A percentile compares a stretch with the other conserved stretches of the same genome.
Evolutionary conservation across 1,140 invertebrate species (phyloP).

Genomic region (Microvelia longipes): DNA sequence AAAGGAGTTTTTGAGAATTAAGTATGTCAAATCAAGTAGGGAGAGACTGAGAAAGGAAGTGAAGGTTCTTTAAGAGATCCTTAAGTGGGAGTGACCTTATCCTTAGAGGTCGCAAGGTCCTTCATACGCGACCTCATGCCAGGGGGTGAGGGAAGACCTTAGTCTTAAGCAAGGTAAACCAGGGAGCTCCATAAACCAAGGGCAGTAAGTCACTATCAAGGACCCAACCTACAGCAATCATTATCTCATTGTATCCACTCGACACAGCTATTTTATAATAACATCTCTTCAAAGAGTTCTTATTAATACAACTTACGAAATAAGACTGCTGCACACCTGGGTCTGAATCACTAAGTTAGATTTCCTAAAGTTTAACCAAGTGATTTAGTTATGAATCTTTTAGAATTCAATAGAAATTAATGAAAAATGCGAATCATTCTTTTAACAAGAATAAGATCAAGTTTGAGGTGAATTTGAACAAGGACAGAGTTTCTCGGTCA

Average conservation of each 20-base stretch:
- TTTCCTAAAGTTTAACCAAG: no score
- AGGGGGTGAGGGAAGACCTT: neutral
- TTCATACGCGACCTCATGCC: neutral
- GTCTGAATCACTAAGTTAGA: no score
- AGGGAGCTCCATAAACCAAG: neutral
- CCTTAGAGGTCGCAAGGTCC: neutral
- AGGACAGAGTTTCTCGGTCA: neutral
- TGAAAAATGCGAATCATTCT: neutral
- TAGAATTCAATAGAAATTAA: no score
- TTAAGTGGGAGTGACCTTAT: neutral
- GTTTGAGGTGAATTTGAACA: neutral
- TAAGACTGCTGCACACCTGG: no score
- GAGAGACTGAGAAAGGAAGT: neutral
- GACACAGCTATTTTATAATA: no score
- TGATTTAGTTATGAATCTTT: no score
- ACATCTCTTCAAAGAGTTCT: no score
- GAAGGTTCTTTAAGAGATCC: neutral
- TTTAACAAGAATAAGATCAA: neutral
- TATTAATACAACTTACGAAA: no score
- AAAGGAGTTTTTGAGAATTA: neutral
- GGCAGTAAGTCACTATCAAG: neutral
- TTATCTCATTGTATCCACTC: neutral
- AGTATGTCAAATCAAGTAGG: neutral
- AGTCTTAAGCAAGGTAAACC: neutral
- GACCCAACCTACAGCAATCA: neutral